Evolutionary conservation across 2,113 vertebrate genomes (phyloP).

Genomic region (Aldabrachelys gigantea): DNA sequence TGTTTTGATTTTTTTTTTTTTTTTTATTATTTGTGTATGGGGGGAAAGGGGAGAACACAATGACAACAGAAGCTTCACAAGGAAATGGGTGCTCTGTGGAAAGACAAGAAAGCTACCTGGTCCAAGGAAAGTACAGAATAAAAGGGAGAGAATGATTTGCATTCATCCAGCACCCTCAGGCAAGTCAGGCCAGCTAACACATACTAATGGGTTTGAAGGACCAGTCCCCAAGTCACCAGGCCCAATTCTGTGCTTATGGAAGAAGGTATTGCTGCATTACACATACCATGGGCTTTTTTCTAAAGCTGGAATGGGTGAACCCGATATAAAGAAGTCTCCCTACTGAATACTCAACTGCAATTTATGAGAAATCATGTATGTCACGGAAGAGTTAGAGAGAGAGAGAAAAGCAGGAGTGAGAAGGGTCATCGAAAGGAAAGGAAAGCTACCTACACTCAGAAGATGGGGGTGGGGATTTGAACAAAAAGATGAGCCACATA

Average conservation of each 20-base stretch:
- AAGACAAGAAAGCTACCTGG: not conserved
- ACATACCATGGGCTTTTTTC: fast-evolving
- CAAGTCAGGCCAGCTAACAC: not conserved
- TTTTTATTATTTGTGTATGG: too few species aligned
- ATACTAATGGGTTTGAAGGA: not conserved
- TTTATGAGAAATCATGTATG: not conserved
- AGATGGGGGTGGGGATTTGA: not conserved
- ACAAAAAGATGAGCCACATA: not conserved
- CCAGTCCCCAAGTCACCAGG: not conserved
- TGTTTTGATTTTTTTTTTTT: not conserved
- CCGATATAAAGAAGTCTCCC: fast-evolving
- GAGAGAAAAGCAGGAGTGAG: not conserved
- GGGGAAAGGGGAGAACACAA: not conserved
- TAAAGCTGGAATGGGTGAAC: conserved; percentile 1
- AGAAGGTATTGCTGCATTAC: not conserved
- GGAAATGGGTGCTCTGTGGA: not conserved
- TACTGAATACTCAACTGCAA: not conserved
- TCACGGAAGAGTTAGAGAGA: not conserved
- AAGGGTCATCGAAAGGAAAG: fast-evolving
- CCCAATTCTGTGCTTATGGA: not conserved
- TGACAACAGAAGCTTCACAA: fast-evolving
- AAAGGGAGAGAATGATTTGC: not conserved
- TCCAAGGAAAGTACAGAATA: not conserved
- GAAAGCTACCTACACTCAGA: not conserved
- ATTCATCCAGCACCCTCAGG: not conserved